phyloP scores from a whole-genome alignment of 2,888 invertebrate species.

The Boloria selene region DNA sequence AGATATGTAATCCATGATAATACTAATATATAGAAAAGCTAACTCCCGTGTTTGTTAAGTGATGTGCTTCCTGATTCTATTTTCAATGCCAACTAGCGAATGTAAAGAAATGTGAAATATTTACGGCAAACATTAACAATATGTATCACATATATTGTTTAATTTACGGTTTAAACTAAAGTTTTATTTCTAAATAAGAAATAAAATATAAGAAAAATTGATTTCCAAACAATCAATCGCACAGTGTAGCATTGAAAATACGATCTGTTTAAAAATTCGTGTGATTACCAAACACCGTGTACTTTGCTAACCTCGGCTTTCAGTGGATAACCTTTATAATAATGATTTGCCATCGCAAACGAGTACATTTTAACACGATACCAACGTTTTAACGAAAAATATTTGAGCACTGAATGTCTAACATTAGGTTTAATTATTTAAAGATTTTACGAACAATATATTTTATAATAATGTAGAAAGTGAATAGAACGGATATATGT shows the following conservation, averaged over 20 bases:
- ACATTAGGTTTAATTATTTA: constrained; percentile 40
- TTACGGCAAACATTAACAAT: not conserved
- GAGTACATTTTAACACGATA: constrained; percentile 41
- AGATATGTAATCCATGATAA: constrained; percentile 83
- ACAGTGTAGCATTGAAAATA: constrained; percentile 60
- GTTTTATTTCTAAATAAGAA: not conserved
- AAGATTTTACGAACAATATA: constrained; percentile 40
- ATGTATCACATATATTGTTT: not conserved
- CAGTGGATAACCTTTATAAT: constrained; percentile 46
- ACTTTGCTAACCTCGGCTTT: constrained; percentile 42
- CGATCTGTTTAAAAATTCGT: constrained; percentile 59
- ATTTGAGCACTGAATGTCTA: constrained; percentile 73
- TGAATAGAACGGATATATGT: constrained; percentile 33
- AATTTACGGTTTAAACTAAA: not conserved
- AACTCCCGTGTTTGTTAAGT: constrained; percentile 68
- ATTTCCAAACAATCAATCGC: not conserved
- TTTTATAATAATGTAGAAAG: constrained; percentile 35
- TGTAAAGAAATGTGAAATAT: constrained; percentile 1
- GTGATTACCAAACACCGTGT: constrained; percentile 69
- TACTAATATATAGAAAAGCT: constrained; percentile 78
- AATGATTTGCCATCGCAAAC: constrained; percentile 43
- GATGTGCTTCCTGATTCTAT: constrained; percentile 67
- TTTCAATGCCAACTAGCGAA: constrained; percentile 63
- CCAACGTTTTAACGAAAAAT: constrained; percentile 61
- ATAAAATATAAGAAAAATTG: not conserved